phyloP scores from a whole-genome alignment of 2,113 vertebrate genomes.

The Passer montanus region DNA sequence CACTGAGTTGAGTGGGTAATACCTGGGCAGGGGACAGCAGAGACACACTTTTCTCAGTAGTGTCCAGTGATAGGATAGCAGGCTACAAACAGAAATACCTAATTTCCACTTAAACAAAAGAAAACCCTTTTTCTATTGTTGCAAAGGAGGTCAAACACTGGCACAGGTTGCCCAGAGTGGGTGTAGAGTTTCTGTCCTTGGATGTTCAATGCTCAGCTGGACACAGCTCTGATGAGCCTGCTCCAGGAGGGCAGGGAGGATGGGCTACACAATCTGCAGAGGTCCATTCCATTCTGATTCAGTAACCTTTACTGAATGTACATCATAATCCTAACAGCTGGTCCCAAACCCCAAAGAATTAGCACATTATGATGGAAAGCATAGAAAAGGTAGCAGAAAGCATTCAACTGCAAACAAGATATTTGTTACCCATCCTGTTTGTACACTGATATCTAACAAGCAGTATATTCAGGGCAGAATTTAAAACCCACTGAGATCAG shows the following conservation, averaged over 20 bases:
- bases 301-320: not conserved
- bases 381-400: not conserved
- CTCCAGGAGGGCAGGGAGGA: not conserved
- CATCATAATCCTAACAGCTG: not conserved
- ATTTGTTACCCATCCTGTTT: not conserved
- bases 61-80: not conserved
- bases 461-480: not conserved
- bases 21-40: not conserved
- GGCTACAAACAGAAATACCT: not conserved
- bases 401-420: not conserved
- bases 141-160: not conserved
- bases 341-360: not conserved
- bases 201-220: not conserved
- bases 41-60: not conserved
- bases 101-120: not conserved
- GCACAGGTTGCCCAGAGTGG: not conserved
- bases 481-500: not conserved
- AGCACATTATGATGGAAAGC: not conserved
- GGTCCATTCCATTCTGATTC: not conserved
- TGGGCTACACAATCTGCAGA: not conserved
- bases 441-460: not conserved
- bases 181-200: not conserved
- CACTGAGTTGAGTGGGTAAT: not conserved
- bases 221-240: not conserved
- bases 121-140: not conserved